phyloP scores from a whole-genome alignment of 2,888 invertebrate species.

The Conops quadrifasciatus region DNA sequence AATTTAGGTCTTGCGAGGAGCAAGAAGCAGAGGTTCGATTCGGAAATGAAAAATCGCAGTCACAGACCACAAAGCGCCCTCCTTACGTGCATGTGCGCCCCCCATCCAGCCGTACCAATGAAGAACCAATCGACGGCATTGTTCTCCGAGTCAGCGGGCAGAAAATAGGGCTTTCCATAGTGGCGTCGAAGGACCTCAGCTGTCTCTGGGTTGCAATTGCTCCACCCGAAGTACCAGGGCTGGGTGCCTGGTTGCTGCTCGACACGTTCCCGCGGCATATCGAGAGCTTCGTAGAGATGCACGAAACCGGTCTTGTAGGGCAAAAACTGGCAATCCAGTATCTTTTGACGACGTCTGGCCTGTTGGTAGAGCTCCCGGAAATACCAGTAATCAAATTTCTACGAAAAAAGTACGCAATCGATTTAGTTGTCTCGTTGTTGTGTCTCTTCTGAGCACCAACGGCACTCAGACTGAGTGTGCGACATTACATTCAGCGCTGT shows the following conservation, averaged over 20 bases:
- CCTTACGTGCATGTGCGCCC: conserved; percentile 92
- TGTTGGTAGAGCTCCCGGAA: conserved; percentile 80
- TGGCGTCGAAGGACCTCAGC: conserved; percentile 80
- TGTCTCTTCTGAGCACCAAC: neutral
- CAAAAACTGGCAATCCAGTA: conserved; percentile 87
- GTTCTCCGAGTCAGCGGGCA: conserved; percentile 85
- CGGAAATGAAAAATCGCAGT: too few relatives aligned
- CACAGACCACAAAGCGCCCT: too few relatives aligned
- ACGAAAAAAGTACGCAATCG: neutral
- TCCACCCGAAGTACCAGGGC: conserved; percentile 82
- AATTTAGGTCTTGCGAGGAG: too few relatives aligned
- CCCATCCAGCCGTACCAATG: conserved; percentile 94
- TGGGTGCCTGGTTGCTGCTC: conserved; percentile 61
- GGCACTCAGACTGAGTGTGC: too few relatives aligned
- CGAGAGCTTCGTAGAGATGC: conserved; percentile 81
- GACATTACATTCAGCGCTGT: conserved; percentile 71
- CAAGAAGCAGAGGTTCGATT: too few relatives aligned
- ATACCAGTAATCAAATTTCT: conserved; percentile 82
- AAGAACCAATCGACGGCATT: conserved; percentile 96
- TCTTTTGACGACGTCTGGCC: conserved; percentile 67
- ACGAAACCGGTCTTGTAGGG: conserved; percentile 89
- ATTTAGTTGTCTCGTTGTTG: too few relatives aligned
- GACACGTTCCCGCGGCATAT: conserved; percentile 79
- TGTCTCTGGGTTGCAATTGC: conserved; percentile 88
- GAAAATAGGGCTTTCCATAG: conserved; percentile 87